Conservation (phyloP, 2,797 vertebrate species). For the Phoeniculus purpureus region DNA sequence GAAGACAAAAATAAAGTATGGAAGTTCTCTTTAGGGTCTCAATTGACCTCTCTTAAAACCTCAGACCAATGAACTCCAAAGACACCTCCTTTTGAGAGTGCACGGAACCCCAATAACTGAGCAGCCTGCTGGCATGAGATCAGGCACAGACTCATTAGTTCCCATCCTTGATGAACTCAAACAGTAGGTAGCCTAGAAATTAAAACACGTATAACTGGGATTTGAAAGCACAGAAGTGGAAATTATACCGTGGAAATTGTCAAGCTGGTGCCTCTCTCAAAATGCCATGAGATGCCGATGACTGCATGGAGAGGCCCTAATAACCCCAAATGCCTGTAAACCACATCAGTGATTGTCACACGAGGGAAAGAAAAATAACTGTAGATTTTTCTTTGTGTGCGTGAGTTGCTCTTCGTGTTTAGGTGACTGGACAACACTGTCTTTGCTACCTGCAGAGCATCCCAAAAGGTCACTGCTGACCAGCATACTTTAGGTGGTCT, state of each 20-base stretch:
- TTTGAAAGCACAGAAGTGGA: not conserved
- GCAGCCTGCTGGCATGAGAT: constrained; percentile 2
- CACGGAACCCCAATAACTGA: not conserved
- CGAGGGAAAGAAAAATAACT: not conserved
- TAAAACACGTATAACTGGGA: constrained; percentile 28
- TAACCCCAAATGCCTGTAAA: not conserved
- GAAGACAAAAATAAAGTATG: not conserved
- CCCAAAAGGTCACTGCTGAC: not conserved
- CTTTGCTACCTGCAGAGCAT: not conserved
- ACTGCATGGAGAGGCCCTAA: not conserved
- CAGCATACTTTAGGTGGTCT: not conserved
- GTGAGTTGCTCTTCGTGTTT: not conserved
- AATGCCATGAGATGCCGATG: not conserved
- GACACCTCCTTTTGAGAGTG: not conserved
- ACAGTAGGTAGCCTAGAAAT: constrained; percentile 23
- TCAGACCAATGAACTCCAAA: not conserved
- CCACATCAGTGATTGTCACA: not conserved
- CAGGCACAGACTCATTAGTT: not conserved
- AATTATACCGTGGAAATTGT: not conserved
- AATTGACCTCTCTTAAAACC: not conserved
- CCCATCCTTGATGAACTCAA: not conserved
- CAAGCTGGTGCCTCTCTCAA: not conserved
- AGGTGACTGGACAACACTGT: not conserved
- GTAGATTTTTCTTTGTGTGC: not conserved
- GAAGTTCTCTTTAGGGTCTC: not conserved